Evolutionary conservation across 2,113 vertebrate species (phyloP), one percentile per base, ranked within the genome.

Genomic region (Danionella cerebrum): DNA sequence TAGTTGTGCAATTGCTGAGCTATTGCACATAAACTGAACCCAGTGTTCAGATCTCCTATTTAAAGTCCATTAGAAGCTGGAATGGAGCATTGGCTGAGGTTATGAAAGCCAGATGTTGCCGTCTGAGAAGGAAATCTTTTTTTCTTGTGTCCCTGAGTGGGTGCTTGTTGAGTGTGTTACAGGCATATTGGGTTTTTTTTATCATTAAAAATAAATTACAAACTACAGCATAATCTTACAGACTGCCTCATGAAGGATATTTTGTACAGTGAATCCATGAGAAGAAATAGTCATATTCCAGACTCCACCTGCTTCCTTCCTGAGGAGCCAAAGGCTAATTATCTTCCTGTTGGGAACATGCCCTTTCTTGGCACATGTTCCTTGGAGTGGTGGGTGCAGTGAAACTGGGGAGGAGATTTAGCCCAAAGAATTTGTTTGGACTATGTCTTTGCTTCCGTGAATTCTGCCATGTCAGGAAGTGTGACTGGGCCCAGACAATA

Each of bases 391-490:
- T 19, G 54, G 47, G 73, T 73, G 74, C 50, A 62, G 14, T 70
- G 65, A 70, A 62, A 64, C 69, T 58, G 44, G 51, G 47, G 78
- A 73, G 79, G 82, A 78, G 77, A 77, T 67, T 70, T 39, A 82
- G 75, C 77, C 72, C 42, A 67, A 51, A 65, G 78, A 84, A 85
- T 89, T 89, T 90, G 87, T 89, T 89, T 89, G 83, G 85, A 77
- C 83, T 82, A 52, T 71, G 80, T 83, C 78, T 78, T 71, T 80
- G 80, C 87, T 90, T 90, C 88, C 88, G 85, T 80, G 80, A 89
- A 90, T 89, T 90, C 82, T 89, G 86, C 80, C 65, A 53, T 65
- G 73, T 71, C 83, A 86, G 88, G 88, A 90, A 87, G 79, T 51
- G 59, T 75, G 78, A 54, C 82, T 69, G 60, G 76, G 74, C 78